phyloP scores from a whole-genome alignment of 2,888 invertebrate species.

The Tetheella fluctuosa region DNA sequence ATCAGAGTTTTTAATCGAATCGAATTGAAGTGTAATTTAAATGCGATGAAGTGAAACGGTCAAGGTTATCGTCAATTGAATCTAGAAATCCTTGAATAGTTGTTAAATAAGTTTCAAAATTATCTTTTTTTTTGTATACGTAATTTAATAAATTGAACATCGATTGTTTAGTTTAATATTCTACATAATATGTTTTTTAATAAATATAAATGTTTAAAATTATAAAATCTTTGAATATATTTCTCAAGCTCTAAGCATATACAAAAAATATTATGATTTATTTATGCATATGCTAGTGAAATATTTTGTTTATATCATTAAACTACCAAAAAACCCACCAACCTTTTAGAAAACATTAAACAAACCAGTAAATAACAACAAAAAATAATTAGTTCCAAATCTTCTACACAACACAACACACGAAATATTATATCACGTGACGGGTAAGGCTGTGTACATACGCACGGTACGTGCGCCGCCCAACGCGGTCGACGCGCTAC shows the following conservation, averaged over 20 bases:
- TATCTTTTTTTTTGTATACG: no score
- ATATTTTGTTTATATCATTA: not conserved
- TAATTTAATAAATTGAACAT: no score
- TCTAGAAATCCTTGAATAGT: not conserved
- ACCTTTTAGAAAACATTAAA: slow-evolving; percentile 45
- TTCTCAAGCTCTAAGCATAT: no score
- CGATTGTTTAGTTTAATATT: no score
- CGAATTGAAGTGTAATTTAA: not conserved
- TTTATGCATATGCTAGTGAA: no score
- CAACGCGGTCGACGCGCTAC: slow-evolving; percentile 68
- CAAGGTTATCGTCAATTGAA: slow-evolving; percentile 1
- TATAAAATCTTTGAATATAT: no score
- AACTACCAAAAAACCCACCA: slow-evolving; percentile 25
- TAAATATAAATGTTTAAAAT: no score
- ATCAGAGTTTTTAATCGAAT: not conserved
- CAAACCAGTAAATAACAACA: slow-evolving; percentile 20
- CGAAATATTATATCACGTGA: slow-evolving; percentile 44
- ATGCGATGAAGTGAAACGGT: not conserved
- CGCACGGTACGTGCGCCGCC: slow-evolving; percentile 51
- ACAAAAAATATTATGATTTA: no score
- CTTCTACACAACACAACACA: slow-evolving; percentile 31
- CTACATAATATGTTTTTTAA: no score
- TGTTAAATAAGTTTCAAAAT: not conserved
- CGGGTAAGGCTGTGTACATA: slow-evolving; percentile 23
- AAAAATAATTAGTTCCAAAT: slow-evolving; percentile 22